A percentile compares a stretch with the other conserved stretches of the same genome.
Evolutionary conservation across 2,113 vertebrate species (phyloP).

Genomic region (Rafetus swinhoei): DNA sequence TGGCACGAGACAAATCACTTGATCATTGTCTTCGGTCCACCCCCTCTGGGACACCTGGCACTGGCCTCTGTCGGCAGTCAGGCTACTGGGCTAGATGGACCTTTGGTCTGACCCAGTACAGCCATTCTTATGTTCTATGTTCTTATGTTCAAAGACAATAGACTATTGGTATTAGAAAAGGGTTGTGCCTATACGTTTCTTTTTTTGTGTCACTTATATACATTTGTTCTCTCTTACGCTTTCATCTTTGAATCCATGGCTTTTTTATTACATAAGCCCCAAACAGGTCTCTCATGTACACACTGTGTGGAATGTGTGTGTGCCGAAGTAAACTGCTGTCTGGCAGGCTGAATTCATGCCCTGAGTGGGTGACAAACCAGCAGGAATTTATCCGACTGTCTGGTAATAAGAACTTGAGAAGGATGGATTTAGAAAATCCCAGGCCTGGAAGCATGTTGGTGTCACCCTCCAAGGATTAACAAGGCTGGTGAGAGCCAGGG

Average conservation of each 20-base stretch:
- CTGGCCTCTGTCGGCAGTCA: too few relatives aligned
- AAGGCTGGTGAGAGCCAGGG: neutral
- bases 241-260: neutral
- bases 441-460: neutral
- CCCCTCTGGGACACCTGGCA: too few relatives aligned
- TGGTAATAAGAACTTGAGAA: neutral
- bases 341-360: neutral
- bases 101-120: too few relatives aligned
- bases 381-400: neutral
- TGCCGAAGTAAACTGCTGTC: neutral
- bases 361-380: neutral
- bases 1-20: too few relatives aligned
- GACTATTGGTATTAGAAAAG: neutral
- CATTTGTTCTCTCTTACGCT: neutral
- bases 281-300: neutral
- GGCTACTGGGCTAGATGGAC: too few relatives aligned
- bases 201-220: neutral
- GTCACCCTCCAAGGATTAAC: neutral
- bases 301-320: neutral
- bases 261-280: neutral
- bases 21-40: too few relatives aligned
- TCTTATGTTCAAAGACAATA: neutral
- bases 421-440: neutral
- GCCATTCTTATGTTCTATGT: too few relatives aligned
- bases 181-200: neutral